Evolutionary conservation across 2,113 vertebrate species (phyloP), one percentile per base, ranked within the genome.

Genomic region (Dolichotis patagonum): DNA sequence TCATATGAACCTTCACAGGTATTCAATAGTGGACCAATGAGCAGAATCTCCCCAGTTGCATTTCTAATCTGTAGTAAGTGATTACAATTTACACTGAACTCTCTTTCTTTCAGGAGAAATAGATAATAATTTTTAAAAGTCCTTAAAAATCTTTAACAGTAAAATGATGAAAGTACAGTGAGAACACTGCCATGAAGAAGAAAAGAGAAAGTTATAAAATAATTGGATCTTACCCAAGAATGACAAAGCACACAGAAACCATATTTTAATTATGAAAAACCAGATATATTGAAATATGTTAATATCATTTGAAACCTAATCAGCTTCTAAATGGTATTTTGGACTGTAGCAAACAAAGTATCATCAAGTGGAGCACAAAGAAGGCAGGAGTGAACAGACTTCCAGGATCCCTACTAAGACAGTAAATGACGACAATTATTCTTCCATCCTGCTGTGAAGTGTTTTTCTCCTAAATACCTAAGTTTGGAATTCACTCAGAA

Each of bases 401-500:
- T 85, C n/a, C 62, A 32, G 32, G 38, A 35, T 14, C 20, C 12
- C 6, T 24, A 35, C 1, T 3, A 63, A 32, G 54, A 56, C 24
- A n/a, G 32, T 0, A 54, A 38, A 73, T 84, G 87, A 58, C 24
- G 54, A 4, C 8, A 22, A 77, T 26, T 82, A 56, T 52, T 20
- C 82, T 71, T 75, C 88, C 78, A 88, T 8, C n/a, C 69, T 89
- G 71, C 78, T 30, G 30, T 3, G 24, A 71, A 92, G 17, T 28
- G 43, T 20, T 73, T 75, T 90, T 58, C 62, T 94, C 88, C 87
- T 84, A n/a, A 92, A 71, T 73, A 60, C 73, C 60, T 65, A 54
- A 69, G 58, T 62, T 81, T 84, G 84, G 46, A 89, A 63, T 46
- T 85, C 69, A 84, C 56, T 92, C 77, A 90, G 93, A 94, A 94